A percentile compares a stretch with the other conserved stretches of the same genome.
phyloP scores from a whole-genome alignment of 2,888 invertebrate genomes.

The Chironomus riparius region DNA sequence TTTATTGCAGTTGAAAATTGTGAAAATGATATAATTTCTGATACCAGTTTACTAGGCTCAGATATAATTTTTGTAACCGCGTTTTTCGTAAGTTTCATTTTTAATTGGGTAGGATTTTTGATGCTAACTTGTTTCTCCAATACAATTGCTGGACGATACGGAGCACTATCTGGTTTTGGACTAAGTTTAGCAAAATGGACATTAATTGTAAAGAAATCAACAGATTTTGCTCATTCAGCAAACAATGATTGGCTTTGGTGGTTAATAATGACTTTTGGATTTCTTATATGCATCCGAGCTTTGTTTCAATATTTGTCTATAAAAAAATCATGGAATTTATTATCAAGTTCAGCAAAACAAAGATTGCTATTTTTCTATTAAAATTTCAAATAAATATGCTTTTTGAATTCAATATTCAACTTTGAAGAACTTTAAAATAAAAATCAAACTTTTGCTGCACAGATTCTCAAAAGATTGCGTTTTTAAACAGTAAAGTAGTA shows the following conservation, averaged over 20 bases:
- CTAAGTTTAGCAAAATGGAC: conserved; percentile 92
- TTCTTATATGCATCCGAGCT: conserved; percentile 64
- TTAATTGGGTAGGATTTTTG: conserved; percentile 91
- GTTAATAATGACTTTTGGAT: conserved; percentile 83
- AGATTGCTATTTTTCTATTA: background rate
- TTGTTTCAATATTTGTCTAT: background rate
- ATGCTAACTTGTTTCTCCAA: conserved; percentile 89
- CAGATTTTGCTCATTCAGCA: conserved; percentile 60
- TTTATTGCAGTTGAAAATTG: conserved; percentile 71
- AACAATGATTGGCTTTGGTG: conserved; percentile 89
- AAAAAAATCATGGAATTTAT: background rate
- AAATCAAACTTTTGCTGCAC: too few species aligned
- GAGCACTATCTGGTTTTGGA: conserved; percentile 86
- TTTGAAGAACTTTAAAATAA: too few species aligned
- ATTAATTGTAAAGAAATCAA: conserved; percentile 84
- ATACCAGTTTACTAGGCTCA: conserved; percentile 76
- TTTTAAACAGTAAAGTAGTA: too few species aligned
- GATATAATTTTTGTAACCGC: conserved; percentile 90
- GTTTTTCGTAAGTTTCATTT: conserved; percentile 90
- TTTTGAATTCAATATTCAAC: too few species aligned
- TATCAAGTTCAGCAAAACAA: background rate
- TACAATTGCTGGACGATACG: conserved; percentile 87
- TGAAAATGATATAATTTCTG: conserved; percentile 61
- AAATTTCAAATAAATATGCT: background rate
- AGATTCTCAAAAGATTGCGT: too few species aligned